Evolutionary conservation across 2,113 vertebrate genomes (phyloP).

Genomic region (Mastomys coucha): DNA sequence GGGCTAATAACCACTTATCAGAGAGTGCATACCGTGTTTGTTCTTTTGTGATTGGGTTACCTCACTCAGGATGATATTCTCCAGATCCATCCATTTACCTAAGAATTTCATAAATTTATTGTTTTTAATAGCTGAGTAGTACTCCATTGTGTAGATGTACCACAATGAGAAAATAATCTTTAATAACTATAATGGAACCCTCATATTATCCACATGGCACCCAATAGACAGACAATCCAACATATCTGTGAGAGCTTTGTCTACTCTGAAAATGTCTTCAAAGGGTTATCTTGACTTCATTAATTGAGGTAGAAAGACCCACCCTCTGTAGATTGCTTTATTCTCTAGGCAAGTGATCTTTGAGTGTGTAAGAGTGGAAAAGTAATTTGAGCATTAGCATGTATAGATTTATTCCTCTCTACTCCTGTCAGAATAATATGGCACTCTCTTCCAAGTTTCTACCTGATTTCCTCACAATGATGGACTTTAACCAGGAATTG

Average conservation of each 20-base stretch:
- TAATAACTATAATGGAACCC: background rate
- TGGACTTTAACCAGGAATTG: background rate
- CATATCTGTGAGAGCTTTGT: background rate
- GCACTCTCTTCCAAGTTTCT: background rate
- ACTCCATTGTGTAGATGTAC: no score
- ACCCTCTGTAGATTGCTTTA: background rate
- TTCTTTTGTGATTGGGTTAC: no score
- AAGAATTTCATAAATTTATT: no score
- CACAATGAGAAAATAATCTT: constrained; percentile 17
- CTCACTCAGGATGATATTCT: no score
- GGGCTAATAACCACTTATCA: no score
- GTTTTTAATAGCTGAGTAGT: no score
- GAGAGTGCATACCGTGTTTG: no score
- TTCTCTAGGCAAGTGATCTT: background rate
- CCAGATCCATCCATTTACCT: no score
- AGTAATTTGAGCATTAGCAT: background rate
- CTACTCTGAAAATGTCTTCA: background rate
- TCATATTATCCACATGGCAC: background rate
- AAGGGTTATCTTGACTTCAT: background rate
- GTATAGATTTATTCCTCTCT: background rate
- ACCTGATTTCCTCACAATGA: background rate
- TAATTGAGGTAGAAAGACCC: background rate
- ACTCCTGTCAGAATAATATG: background rate
- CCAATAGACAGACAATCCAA: background rate
- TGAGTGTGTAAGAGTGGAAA: background rate